Conservation (phyloP, 2,888 invertebrate genomes). For the Lasioglossum villosulum region DNA sequence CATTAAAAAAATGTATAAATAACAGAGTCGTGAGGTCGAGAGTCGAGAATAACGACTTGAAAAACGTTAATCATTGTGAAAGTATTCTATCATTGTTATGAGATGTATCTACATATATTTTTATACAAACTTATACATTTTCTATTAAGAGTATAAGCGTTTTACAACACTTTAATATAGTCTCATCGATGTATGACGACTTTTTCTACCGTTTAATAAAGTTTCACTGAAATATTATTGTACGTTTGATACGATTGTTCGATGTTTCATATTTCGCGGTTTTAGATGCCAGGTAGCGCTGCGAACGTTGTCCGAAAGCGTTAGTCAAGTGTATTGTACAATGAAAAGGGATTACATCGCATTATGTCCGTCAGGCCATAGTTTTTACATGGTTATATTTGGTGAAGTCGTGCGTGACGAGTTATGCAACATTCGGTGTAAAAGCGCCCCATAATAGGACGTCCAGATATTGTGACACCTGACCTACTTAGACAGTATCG, state of each 20-base stretch:
- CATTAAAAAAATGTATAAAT: background rate
- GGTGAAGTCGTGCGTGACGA: constrained; percentile 78
- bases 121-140: constrained; percentile 27
- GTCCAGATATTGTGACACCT: constrained; percentile 78
- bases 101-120: constrained; percentile 17
- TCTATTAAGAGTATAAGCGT: constrained; percentile 8
- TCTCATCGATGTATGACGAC: background rate
- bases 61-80: background rate
- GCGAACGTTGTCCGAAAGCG: constrained; percentile 72
- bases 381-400: constrained; percentile 77
- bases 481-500: constrained; percentile 79
- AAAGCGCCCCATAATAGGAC: constrained; percentile 76
- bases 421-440: constrained; percentile 80
- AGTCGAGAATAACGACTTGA: background rate
- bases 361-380: constrained; percentile 72
- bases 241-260: background rate
- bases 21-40: background rate
- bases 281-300: constrained; percentile 64
- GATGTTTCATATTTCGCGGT: constrained; percentile 66
- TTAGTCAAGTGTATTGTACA: constrained; percentile 81
- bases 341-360: constrained; percentile 77
- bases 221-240: background rate
- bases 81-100: background rate
- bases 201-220: background rate
- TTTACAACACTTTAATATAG: constrained; percentile 12